These are phyloP conservation scores for Zaprionus nigranus DNA, from an alignment of 1,140 invertebrate species.

Conservation along the genomic window DNA sequence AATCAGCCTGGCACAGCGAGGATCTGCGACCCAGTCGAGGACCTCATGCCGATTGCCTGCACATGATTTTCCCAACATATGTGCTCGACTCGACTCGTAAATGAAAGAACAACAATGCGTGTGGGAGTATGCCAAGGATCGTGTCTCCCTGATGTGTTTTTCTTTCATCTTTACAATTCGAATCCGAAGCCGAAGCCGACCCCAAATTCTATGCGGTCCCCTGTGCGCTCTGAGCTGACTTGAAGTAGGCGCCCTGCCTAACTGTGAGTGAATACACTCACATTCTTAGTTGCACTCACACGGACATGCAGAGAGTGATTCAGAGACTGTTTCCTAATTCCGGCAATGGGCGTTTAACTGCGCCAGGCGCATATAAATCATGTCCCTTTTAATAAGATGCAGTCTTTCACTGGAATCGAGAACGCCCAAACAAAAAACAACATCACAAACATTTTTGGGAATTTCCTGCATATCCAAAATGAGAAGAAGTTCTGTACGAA, in stretches of 20 bases:
- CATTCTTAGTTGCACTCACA: not conserved
- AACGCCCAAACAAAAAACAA: not conserved
- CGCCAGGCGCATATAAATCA: slow-evolving; percentile 31
- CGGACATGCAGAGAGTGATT: not conserved
- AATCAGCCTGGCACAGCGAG: slow-evolving; percentile 39
- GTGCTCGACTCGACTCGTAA: slow-evolving; percentile 47
- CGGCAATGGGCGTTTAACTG: slow-evolving; percentile 30
- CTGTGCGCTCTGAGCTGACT: slow-evolving; percentile 9
- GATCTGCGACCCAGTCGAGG: slow-evolving; percentile 1
- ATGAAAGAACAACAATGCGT: slow-evolving; percentile 49
- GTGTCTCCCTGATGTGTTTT: slow-evolving; percentile 15
- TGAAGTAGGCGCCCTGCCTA: slow-evolving; percentile 47
- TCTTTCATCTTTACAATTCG: slow-evolving; percentile 30
- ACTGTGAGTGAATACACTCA: not conserved
- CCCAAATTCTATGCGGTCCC: not conserved
- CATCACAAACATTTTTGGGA: not conserved
- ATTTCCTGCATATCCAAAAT: not conserved
- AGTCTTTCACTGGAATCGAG: slow-evolving; percentile 28
- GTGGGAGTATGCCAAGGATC: slow-evolving; percentile 40
- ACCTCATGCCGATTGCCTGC: slow-evolving; percentile 41
- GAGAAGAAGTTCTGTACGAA: not conserved
- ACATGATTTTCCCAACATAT: slow-evolving; percentile 47
- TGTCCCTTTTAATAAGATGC: slow-evolving; percentile 41
- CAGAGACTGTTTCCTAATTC: not conserved
- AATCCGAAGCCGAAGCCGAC: not conserved